Percentiles rank a stretch among this genome's conserved stretches.
Evolutionary conservation across 2,797 vertebrate genomes (phyloP).

Genomic region (Lepus oiostolus): DNA sequence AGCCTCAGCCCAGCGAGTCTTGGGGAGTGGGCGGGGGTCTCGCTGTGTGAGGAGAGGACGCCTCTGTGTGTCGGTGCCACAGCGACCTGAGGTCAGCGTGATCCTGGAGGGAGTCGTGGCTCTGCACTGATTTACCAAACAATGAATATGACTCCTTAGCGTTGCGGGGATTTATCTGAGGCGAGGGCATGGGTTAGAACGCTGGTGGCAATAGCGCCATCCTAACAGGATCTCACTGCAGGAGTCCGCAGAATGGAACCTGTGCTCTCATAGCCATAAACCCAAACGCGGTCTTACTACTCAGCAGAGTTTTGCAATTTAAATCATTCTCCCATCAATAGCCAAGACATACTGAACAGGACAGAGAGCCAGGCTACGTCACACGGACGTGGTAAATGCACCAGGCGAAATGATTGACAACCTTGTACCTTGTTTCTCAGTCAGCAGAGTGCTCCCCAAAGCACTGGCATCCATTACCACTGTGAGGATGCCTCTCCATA

Average conservation of each 20-base stretch:
- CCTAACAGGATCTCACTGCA: not conserved
- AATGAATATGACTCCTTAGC: not conserved
- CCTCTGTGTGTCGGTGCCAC: not conserved
- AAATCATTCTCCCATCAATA: not conserved
- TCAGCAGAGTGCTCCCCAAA: not conserved
- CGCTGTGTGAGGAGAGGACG: not conserved
- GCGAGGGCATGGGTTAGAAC: no score
- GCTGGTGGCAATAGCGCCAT: no score
- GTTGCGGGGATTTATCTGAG: not conserved
- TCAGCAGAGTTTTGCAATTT: not conserved
- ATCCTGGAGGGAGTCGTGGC: not conserved
- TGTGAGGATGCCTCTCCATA: not conserved
- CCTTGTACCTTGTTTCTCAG: not conserved
- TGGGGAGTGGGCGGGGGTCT: not conserved
- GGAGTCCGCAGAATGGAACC: not conserved
- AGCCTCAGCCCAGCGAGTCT: not conserved
- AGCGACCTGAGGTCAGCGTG: not conserved
- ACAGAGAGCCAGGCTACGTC: not conserved
- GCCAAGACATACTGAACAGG: fast-evolving
- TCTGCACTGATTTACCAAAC: constrained; percentile 33
- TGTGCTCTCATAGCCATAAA: not conserved
- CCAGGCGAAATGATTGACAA: not conserved
- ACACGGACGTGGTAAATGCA: fast-evolving
- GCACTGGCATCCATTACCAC: no score
- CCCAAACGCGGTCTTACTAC: not conserved